Evolutionary conservation across 2,888 invertebrate genomes (phyloP).

Genomic region (Palloptera scutellata): DNA sequence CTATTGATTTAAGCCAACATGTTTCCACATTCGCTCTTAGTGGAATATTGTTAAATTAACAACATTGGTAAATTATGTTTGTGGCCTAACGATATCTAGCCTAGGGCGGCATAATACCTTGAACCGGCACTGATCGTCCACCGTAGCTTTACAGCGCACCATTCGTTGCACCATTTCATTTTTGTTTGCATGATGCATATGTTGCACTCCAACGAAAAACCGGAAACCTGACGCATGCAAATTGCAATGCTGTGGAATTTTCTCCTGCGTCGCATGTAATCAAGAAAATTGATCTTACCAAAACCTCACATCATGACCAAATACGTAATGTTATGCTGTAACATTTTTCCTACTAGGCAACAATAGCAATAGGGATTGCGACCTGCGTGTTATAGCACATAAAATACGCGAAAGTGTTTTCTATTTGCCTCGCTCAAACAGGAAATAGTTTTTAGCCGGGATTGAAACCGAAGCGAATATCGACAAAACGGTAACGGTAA

Average conservation of each 20-base stretch:
- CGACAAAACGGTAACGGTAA: no score
- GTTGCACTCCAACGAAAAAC: no score
- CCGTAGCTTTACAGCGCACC: neutral
- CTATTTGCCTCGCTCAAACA: neutral
- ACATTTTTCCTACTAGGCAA: neutral
- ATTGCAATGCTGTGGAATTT: conserved; percentile 41
- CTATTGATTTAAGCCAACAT: no score
- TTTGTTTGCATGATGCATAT: neutral
- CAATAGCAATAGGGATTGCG: neutral
- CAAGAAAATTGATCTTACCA: conserved; percentile 25
- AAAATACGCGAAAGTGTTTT: conserved; percentile 26
- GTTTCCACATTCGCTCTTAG: no score
- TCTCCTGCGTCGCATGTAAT: conserved; percentile 42
- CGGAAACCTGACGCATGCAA: conserved; percentile 38
- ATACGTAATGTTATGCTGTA: neutral
- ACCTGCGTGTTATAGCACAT: neutral
- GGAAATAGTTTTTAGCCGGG: conserved; percentile 16
- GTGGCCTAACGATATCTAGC: no score
- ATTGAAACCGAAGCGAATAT: no score
- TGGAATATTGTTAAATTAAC: no score
- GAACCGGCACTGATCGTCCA: neutral
- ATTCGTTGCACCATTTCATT: neutral
- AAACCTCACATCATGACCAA: conserved; percentile 12
- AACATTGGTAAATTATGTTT: no score
- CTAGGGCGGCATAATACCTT: neutral